These are phyloP conservation scores for Brienomyrus brachyistius DNA, from an alignment of 2,113 vertebrate species.

Conservation along the genomic window DNA sequence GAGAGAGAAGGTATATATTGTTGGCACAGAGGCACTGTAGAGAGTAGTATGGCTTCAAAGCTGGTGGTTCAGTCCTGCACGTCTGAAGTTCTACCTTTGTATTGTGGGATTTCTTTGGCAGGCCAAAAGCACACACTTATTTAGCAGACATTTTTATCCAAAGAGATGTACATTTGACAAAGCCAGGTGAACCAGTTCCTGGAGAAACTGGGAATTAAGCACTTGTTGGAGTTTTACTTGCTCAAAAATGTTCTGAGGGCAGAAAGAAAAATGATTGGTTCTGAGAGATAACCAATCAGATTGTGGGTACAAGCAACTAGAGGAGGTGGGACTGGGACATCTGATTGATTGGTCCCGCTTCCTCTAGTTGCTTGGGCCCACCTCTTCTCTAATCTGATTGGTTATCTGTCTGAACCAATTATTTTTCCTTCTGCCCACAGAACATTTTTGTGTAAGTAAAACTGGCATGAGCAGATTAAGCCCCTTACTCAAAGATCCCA, in stretches of 20 bases:
- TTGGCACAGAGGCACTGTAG: not conserved
- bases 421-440: no score
- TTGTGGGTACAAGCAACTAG: no score
- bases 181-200: not conserved
- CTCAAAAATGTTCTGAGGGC: no score
- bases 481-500: not conserved
- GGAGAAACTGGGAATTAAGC: not conserved
- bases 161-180: not conserved
- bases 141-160: not conserved
- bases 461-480: not conserved
- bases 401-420: no score
- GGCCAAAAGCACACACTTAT: not conserved
- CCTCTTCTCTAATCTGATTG: no score
- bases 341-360: no score
- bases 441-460: no score
- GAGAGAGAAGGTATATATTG: not conserved
- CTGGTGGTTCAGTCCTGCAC: not conserved
- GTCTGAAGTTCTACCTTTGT: not conserved
- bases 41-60: not conserved
- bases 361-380: no score
- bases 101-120: not conserved
- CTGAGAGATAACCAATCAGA: no score
- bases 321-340: no score
- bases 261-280: no score
- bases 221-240: no score